Evolutionary conservation across 2,113 vertebrate genomes (phyloP).

Genomic region (Sceloporus tristichus): DNA sequence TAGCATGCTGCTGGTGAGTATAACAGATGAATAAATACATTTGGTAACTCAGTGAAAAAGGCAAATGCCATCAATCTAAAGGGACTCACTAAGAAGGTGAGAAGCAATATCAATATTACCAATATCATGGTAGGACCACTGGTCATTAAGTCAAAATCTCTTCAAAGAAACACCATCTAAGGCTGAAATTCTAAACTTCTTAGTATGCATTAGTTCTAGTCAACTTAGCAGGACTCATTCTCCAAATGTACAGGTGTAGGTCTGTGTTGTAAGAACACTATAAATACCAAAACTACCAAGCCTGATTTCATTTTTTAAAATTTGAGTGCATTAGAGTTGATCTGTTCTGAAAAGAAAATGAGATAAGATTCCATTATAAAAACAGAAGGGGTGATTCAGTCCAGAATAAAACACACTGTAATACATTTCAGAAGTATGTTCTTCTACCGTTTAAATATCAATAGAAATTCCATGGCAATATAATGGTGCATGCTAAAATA

Average conservation of each 20-base stretch:
- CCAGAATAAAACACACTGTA: neutral
- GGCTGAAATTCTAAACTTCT: neutral
- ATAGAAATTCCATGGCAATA: neutral
- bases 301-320: neutral
- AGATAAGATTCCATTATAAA: no score
- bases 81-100: no score
- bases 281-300: neutral
- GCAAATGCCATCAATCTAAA: neutral
- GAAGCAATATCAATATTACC: no score
- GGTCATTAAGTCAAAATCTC: neutral
- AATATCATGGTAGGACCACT: neutral
- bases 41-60: neutral
- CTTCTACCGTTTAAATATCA: neutral
- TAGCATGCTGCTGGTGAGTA: neutral
- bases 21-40: neutral
- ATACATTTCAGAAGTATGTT: neutral
- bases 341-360: neutral
- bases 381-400: no score
- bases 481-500: neutral
- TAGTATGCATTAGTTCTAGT: neutral
- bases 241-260: neutral
- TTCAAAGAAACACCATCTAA: neutral
- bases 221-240: neutral
- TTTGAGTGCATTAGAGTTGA: neutral
- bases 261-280: neutral